Evolutionary conservation across 2,113 vertebrate species (phyloP), one percentile per base, ranked within the genome.

Genomic region (Podarcis raffonei): DNA sequence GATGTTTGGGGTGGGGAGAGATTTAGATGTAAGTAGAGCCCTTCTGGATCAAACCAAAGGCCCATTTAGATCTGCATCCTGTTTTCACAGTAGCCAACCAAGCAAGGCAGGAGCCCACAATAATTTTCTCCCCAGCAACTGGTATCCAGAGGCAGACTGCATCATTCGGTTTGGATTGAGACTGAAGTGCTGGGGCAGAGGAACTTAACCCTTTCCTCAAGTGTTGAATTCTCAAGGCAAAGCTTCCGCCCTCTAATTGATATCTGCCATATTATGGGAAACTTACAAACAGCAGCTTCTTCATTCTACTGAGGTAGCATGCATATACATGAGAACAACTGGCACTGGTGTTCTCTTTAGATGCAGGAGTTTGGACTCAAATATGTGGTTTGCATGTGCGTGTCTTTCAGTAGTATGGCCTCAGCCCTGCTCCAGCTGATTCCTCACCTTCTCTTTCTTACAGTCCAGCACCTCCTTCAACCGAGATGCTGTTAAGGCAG

Each of bases 401-500:
- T 74, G 11, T 18, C 30, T 69, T 68, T 39, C 18, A 23, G 12
- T 76, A 37, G 32, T 32, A 62, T 5, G 59, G n/a, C 39, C 62
- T 9, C 39, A 88, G 0, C 30, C 77, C 9, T 16, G 7, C 25
- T 66, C 77, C 0, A 0, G 20, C 32, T 72, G 8, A 86, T 89
- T 57, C 90, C 3, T 95, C 85, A 88, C 82, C 92, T 84, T 95
- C 12, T 74, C 9, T 88, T 66, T 75, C 89, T 93, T 69, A 18
- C 93, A 99, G 99, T 98, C 98, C 59, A 99, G 98, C 90, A 99
- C 99, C 0, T 98, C 98, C 0, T 99, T 99, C 93, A 99, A 99
- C 94, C 96, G 97, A 62, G 99, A 99, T 2, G 96, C 98, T 3
- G 98, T 99, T 96, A 99, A 99, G 94, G 99, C 98, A 1, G 99